Percentiles rank a stretch among this genome's conserved stretches.
Evolutionary conservation across 2,888 invertebrate species (phyloP).

Genomic region (Scaptodrosophila latifasciaeformis): DNA sequence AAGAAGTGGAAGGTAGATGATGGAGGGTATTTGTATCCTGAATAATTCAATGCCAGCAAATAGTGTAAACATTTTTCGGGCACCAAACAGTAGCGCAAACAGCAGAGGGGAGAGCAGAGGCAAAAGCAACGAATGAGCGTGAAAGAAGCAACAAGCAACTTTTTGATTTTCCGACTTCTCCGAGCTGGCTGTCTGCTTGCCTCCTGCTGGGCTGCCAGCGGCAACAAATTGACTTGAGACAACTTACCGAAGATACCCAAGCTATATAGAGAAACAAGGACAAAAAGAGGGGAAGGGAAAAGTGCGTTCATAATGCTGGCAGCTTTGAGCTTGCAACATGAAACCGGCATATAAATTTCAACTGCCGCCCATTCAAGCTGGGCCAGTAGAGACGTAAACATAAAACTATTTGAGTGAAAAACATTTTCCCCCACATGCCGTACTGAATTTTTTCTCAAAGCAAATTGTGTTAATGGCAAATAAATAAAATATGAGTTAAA

Average conservation of each 20-base stretch:
- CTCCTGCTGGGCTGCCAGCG: slow-evolving; percentile 14
- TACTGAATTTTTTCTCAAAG: slow-evolving; percentile 42
- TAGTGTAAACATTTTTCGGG: slow-evolving; percentile 6
- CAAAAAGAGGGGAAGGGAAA: neutral
- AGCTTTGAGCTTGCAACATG: neutral
- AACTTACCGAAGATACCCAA: slow-evolving; percentile 17
- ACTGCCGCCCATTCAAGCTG: neutral
- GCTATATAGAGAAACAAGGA: neutral
- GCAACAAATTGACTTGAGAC: slow-evolving; percentile 55
- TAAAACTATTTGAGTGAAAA: slow-evolving; percentile 57
- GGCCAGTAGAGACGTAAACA: slow-evolving; percentile 23
- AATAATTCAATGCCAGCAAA: slow-evolving; percentile 9
- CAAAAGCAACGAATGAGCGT: too few relatives aligned
- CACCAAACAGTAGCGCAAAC: too few relatives aligned
- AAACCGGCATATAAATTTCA: neutral
- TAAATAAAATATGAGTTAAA: slow-evolving; percentile 60
- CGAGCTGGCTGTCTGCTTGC: neutral
- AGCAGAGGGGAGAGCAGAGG: too few relatives aligned
- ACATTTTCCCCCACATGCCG: slow-evolving; percentile 38
- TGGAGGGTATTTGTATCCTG: neutral
- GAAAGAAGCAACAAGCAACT: neutral
- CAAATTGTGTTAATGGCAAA: slow-evolving; percentile 44
- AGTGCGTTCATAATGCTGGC: neutral
- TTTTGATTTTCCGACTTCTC: neutral
- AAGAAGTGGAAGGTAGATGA: too few relatives aligned